Percentiles rank a stretch among this genome's conserved stretches.
These are phyloP conservation scores for Hydrozoanthus tunicans DNA, from an alignment of 64 coral and sea anemone genomes.

Conservation along the genomic window DNA sequence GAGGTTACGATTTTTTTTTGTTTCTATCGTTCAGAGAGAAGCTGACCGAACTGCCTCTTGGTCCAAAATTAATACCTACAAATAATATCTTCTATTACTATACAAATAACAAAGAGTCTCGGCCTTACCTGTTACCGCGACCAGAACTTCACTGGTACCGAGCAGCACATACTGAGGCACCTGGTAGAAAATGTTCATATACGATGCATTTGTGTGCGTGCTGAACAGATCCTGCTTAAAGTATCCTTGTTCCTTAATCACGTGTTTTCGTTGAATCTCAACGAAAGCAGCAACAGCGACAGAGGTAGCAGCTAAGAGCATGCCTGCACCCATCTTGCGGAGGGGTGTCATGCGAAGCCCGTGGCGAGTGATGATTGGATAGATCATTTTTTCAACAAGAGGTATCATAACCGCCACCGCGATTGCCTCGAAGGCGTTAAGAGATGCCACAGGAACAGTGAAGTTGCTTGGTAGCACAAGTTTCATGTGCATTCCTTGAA, in stretches of 20 bases:
- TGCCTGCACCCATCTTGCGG: constrained; percentile 71
- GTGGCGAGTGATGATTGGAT: constrained; percentile 43
- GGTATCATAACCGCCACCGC: constrained; percentile 57
- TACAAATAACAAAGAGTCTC: neutral
- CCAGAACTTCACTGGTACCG: constrained; percentile 27
- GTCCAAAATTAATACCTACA: neutral
- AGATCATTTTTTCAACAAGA: constrained; percentile 68
- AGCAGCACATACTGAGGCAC: constrained; percentile 39
- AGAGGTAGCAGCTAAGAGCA: constrained; percentile 71
- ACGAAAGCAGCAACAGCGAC: constrained; percentile 62
- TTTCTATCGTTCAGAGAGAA: no score
- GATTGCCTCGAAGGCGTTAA: constrained; percentile 55
- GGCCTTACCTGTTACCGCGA: constrained; percentile 29
- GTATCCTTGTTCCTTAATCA: constrained; percentile 12
- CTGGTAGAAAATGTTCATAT: constrained; percentile 51
- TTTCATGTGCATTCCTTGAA: constrained; percentile 81
- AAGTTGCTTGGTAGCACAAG: constrained; percentile 50
- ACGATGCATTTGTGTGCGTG: neutral
- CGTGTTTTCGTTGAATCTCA: constrained; percentile 2
- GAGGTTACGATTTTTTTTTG: no score
- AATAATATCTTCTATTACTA: neutral
- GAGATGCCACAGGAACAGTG: constrained; percentile 60
- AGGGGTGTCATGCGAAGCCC: constrained; percentile 71
- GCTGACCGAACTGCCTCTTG: neutral
- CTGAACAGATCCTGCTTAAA: constrained; percentile 27